Evolutionary conservation across 2,888 invertebrate genomes (phyloP).

Genomic region (Cephalotes varians): DNA sequence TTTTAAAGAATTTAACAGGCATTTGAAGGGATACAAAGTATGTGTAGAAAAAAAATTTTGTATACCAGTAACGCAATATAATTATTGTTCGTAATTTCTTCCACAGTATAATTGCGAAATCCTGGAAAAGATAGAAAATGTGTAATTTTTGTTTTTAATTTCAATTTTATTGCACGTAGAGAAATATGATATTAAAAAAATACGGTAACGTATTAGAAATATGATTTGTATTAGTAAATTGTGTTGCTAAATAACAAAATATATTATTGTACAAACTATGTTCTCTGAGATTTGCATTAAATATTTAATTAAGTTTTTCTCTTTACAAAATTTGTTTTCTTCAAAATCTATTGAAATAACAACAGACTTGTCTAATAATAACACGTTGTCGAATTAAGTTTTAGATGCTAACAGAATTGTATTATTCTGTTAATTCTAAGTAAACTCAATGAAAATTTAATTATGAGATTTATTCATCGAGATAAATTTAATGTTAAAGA

Average conservation of each 20-base stretch:
- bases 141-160: conserved; percentile 2
- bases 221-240: neutral
- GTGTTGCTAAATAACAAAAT: neutral
- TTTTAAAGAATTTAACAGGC: neutral
- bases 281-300: neutral
- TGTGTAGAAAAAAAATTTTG: neutral
- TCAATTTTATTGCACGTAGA: neutral
- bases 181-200: too few relatives aligned
- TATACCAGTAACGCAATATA: neutral
- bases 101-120: neutral
- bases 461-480: neutral
- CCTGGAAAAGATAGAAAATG: neutral
- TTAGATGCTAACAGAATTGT: neutral
- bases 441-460: neutral
- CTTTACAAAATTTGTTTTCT: too few relatives aligned
- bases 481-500: neutral
- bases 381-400: neutral
- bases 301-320: neutral
- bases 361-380: neutral
- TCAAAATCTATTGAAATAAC: neutral
- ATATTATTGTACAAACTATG: neutral
- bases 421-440: conserved; percentile 3
- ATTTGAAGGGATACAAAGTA: neutral
- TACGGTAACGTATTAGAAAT: neutral
- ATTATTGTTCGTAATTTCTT: neutral